Conservation (phyloP, 2,797 vertebrate species). For the Apogon hyalosoma region DNA sequence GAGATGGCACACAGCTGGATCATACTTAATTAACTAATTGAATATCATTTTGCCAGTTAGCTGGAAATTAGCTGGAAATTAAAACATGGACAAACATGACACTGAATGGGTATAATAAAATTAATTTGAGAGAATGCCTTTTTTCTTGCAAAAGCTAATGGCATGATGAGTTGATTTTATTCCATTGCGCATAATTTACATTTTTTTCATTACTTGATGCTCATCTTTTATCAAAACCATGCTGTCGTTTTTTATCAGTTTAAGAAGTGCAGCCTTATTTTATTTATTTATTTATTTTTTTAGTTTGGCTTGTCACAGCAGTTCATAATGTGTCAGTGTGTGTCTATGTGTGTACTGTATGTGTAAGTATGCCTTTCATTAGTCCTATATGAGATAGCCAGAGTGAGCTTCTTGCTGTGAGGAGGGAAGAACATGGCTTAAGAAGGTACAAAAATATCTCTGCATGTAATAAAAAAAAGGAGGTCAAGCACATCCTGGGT, state of each 20-base stretch:
- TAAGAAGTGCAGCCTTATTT: not conserved
- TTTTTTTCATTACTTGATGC: conserved; percentile 28
- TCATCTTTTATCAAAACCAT: conserved; percentile 19
- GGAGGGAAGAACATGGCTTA: conserved; percentile 66
- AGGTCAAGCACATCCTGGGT: conserved; percentile 66
- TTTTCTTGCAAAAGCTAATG: conserved; percentile 66
- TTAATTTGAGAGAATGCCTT: conserved; percentile 68
- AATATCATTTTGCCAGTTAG: conserved; percentile 85
- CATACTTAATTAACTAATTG: conserved; percentile 87
- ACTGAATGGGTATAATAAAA: conserved; percentile 79
- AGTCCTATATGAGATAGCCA: conserved; percentile 53
- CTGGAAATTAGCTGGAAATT: conserved; percentile 83
- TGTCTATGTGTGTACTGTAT: conserved; percentile 25
- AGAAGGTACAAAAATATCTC: conserved; percentile 73
- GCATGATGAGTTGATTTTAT: conserved; percentile 59
- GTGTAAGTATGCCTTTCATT: conserved; percentile 63
- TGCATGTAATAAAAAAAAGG: conserved; percentile 58
- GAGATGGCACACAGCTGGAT: conserved; percentile 86
- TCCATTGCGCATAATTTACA: conserved; percentile 48
- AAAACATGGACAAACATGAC: conserved; percentile 79
- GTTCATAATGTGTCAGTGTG: conserved; percentile 4
- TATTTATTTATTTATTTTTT: not conserved
- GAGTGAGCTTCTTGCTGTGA: conserved; percentile 63
- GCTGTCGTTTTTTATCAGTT: conserved; percentile 1
- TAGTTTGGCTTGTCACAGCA: conserved; percentile 9